Conservation (phyloP, 1,140 invertebrate genomes). For the Leptinotarsa defecta region DNA sequence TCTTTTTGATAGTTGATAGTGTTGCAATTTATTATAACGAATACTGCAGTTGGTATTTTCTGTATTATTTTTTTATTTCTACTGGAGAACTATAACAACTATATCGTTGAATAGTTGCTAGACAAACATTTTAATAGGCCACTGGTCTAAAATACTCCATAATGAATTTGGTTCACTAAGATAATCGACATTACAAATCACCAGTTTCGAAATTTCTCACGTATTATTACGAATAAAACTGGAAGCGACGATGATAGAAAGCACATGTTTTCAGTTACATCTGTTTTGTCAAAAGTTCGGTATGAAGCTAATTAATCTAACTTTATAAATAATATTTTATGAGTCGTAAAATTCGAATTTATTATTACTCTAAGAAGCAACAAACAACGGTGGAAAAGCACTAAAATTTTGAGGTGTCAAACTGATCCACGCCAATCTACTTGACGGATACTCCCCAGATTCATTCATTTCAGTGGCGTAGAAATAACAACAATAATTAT, state of each 20-base stretch:
- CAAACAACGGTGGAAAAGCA: slow-evolving; percentile 25
- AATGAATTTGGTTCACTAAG: no score
- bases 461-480: not conserved
- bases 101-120: no score
- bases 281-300: slow-evolving; percentile 23
- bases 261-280: slow-evolving; percentile 27
- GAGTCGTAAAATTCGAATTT: slow-evolving; percentile 31
- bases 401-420: slow-evolving; percentile 28
- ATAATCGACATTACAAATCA: no score
- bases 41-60: no score
- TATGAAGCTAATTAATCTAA: slow-evolving; percentile 22
- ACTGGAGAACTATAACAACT: no score
- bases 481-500: not conserved
- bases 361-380: slow-evolving; percentile 29
- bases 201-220: slow-evolving; percentile 10
- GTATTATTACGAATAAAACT: slow-evolving; percentile 11
- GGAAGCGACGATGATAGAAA: slow-evolving; percentile 7
- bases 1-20: no score
- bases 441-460: slow-evolving; percentile 22
- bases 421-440: slow-evolving; percentile 20
- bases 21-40: no score
- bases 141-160: no score
- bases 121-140: no score
- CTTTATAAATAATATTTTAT: slow-evolving; percentile 32
- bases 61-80: no score